Evolutionary conservation across 2,888 invertebrate species (phyloP).

Genomic region (Corbicula japonica): DNA sequence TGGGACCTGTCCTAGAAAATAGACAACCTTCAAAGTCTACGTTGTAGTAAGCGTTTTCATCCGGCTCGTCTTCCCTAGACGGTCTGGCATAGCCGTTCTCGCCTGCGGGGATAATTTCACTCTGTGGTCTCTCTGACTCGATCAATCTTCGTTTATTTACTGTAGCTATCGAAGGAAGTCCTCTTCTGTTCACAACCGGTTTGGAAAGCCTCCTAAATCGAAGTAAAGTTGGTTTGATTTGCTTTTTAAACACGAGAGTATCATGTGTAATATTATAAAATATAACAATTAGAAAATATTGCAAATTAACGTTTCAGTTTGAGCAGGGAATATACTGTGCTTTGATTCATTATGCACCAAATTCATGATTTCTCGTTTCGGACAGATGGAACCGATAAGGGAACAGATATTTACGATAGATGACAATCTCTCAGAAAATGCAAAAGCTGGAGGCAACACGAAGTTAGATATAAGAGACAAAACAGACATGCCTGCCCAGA

Average conservation of each 20-base stretch:
- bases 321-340: not conserved
- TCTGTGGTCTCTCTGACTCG: constrained; percentile 32
- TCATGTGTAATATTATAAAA: no score
- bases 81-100: constrained; percentile 50
- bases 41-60: constrained; percentile 16
- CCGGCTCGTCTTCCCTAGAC: constrained; percentile 3
- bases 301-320: not conserved
- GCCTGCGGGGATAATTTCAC: constrained; percentile 34
- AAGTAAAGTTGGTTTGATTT: not conserved
- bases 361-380: no score
- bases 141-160: constrained; percentile 27
- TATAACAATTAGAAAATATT: not conserved
- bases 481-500: no score
- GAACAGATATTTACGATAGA: no score
- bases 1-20: no score
- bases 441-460: no score
- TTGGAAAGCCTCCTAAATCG: not conserved
- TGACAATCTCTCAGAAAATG: no score
- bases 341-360: no score
- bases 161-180: constrained; percentile 38
- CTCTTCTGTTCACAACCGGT: not conserved
- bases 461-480: no score
- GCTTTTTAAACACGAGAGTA: no score
- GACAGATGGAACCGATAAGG: no score
- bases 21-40: constrained; percentile 28